These are phyloP conservation scores for Drosophila helvetica DNA, from an alignment of 2,888 invertebrate genomes.

Conservation along the genomic window DNA sequence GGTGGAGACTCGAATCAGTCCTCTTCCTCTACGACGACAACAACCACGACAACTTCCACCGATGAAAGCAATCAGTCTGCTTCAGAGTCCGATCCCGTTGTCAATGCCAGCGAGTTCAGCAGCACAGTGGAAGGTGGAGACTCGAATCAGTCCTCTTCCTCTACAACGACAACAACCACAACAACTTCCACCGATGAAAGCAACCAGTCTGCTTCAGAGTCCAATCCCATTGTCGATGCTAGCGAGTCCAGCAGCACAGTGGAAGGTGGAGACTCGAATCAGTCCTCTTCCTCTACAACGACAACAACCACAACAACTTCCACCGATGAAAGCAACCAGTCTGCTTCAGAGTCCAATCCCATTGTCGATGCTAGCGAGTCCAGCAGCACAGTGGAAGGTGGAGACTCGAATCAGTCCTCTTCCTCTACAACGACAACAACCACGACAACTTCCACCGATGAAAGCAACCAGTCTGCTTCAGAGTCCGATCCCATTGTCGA, in stretches of 20 bases:
- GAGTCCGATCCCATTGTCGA: not conserved
- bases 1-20: not conserved
- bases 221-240: not conserved
- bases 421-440: conserved; percentile 1
- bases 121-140: conserved; percentile 9
- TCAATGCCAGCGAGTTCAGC: not conserved
- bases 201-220: not conserved
- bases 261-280: conserved; percentile 7
- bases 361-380: too few species aligned
- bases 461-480: not conserved
- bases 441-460: not conserved
- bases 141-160: conserved; percentile 16
- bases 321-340: not conserved
- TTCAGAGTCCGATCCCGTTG: not conserved
- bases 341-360: not conserved
- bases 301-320: conserved; percentile 28
- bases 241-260: not conserved
- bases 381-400: too few species aligned
- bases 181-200: conserved; percentile 1
- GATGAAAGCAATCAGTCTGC: not conserved
- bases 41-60: not conserved
- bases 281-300: conserved; percentile 26
- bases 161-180: conserved; percentile 14
- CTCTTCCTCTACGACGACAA: not conserved
- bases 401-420: not conserved